Evolutionary conservation across 2,113 vertebrate genomes (phyloP).

Genomic region (Callionymus lyra): DNA sequence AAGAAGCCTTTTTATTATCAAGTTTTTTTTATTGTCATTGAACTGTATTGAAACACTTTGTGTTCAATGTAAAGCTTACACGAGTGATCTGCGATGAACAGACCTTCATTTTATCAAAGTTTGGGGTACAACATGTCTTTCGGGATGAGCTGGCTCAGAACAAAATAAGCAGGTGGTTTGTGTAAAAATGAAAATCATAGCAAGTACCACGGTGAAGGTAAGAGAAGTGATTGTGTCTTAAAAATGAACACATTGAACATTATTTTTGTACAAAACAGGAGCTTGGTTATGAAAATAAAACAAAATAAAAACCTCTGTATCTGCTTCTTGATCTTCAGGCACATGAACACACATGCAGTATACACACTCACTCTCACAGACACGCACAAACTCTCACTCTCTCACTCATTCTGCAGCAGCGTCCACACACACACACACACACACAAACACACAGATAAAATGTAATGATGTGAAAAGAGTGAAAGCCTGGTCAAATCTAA

Average conservation of each 20-base stretch:
- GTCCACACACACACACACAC: slow-evolving; percentile 25
- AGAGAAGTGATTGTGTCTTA: slow-evolving; percentile 49
- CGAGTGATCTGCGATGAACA: slow-evolving; percentile 38
- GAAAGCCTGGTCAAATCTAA: slow-evolving; percentile 62
- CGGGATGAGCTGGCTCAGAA: slow-evolving; percentile 40
- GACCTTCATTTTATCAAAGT: slow-evolving; percentile 35
- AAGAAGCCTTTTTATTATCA: too few species aligned
- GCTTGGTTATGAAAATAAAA: slow-evolving; percentile 54
- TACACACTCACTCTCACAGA: slow-evolving; percentile 23
- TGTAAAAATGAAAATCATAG: slow-evolving; percentile 63
- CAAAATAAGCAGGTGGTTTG: slow-evolving; percentile 52
- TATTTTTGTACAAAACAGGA: slow-evolving; percentile 48
- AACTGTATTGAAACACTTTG: slow-evolving; percentile 55
- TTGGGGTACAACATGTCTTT: slow-evolving; percentile 45
- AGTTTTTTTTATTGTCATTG: slow-evolving; percentile 51
- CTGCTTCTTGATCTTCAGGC: slow-evolving; percentile 39
- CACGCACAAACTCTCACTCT: slow-evolving; percentile 6
- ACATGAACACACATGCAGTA: slow-evolving; percentile 25
- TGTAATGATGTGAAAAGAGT: slow-evolving; percentile 55
- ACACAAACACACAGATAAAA: slow-evolving; percentile 63
- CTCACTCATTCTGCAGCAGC: slow-evolving; percentile 9
- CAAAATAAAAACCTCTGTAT: slow-evolving; percentile 53
- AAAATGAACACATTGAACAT: slow-evolving; percentile 53
- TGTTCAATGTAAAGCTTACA: slow-evolving; percentile 50
- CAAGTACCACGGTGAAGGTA: slow-evolving; percentile 55